phyloP scores from a whole-genome alignment of 92 coral and sea anemone genomes.

The Meandrina meandrites region DNA sequence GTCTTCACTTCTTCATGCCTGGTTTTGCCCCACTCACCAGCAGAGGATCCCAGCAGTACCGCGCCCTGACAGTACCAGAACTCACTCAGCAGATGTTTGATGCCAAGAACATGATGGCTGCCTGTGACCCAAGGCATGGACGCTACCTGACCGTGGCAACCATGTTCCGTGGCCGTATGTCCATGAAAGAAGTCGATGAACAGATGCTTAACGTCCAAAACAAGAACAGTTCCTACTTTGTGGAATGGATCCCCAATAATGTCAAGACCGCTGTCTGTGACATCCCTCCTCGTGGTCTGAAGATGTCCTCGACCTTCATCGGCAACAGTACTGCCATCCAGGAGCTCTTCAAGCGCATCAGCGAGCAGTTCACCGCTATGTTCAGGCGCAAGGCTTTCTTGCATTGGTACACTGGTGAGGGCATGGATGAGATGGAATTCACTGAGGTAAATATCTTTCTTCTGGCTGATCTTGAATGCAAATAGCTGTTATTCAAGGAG shows the following conservation, averaged over 20 bases:
- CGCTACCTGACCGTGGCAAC: slow-evolving; percentile 91
- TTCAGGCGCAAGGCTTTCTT: slow-evolving; percentile 95
- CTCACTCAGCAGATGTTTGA: slow-evolving; percentile 94
- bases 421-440: slow-evolving; percentile 98
- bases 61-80: slow-evolving; percentile 89
- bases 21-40: slow-evolving; percentile 97
- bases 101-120: slow-evolving; percentile 97
- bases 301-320: slow-evolving; percentile 82
- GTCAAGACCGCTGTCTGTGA: slow-evolving; percentile 96
- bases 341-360: slow-evolving; percentile 91
- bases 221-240: slow-evolving; percentile 93
- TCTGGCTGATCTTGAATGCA: not conserved
- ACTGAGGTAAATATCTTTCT: slow-evolving; percentile 71
- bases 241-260: slow-evolving; percentile 95
- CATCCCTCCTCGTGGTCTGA: slow-evolving; percentile 87
- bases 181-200: slow-evolving; percentile 92
- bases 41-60: slow-evolving; percentile 94
- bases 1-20: slow-evolving; percentile 95
- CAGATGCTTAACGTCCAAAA: slow-evolving; percentile 88
- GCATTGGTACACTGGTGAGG: slow-evolving; percentile 99
- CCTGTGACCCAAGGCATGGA: slow-evolving; percentile 92
- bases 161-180: slow-evolving; percentile 95
- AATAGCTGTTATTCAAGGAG: no score
- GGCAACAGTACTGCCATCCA: slow-evolving; percentile 98
- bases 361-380: slow-evolving; percentile 96